Evolutionary conservation across 1,140 invertebrate species (phyloP).

Genomic region (Penaeus chinensis): DNA sequence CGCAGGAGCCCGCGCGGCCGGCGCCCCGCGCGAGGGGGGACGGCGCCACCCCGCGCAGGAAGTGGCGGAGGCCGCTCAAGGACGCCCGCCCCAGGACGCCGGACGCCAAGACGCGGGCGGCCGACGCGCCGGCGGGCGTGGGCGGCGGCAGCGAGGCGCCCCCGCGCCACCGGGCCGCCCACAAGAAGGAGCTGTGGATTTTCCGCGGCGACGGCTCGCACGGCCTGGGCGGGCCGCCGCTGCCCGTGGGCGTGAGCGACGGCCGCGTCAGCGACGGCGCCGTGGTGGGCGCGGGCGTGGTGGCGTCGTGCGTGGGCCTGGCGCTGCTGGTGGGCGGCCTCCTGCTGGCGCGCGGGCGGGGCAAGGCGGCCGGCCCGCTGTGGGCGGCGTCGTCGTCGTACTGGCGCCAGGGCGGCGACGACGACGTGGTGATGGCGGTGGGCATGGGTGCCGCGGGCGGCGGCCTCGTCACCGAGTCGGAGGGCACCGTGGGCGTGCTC

Average conservation of each 20-base stretch:
- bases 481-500: constrained; percentile 45
- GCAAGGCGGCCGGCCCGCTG: constrained; percentile 23
- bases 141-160: too few relatives aligned
- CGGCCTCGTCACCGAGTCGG: constrained; percentile 32
- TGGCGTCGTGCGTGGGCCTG: constrained; percentile 49
- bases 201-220: constrained; percentile 36
- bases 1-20: neutral
- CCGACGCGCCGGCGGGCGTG: neutral
- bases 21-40: neutral
- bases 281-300: constrained; percentile 50
- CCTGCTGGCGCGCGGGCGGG: constrained; percentile 32
- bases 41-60: neutral
- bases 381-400: constrained; percentile 17
- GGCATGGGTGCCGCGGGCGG: constrained; percentile 21
- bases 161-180: neutral
- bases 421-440: constrained; percentile 42
- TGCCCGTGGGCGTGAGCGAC: constrained; percentile 18
- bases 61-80: neutral
- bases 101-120: neutral
- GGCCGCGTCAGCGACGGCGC: constrained; percentile 39
- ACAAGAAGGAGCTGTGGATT: constrained; percentile 49
- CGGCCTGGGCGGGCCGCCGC: constrained; percentile 29
- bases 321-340: constrained; percentile 48
- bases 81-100: neutral
- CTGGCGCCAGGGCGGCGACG: constrained; percentile 42